Conservation (phyloP, 2,113 vertebrate species). For the Tympanuchus pallidicinctus region DNA sequence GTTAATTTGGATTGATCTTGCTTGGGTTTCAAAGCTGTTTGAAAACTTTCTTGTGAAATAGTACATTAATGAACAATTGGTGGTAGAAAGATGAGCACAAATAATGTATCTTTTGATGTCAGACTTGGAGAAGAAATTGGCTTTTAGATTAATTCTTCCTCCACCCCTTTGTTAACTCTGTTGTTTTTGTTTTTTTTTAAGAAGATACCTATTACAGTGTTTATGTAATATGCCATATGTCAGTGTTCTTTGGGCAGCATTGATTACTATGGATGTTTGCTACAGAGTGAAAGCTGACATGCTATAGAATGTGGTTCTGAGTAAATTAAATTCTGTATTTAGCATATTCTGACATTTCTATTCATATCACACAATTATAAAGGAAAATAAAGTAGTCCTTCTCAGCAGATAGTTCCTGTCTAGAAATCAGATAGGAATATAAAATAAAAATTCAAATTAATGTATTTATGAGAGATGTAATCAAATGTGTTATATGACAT, state of each 20-base stretch:
- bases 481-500: neutral
- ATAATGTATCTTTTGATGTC: neutral
- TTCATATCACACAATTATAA: neutral
- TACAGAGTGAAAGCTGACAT: neutral
- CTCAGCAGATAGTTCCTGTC: neutral
- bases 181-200: rapidly evolving
- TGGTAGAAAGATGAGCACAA: neutral
- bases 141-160: neutral
- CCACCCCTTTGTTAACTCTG: neutral
- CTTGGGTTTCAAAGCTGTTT: neutral
- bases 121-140: neutral
- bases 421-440: neutral
- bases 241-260: neutral
- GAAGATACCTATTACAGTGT: neutral
- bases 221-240: neutral
- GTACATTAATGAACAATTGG: neutral
- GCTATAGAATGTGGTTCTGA: neutral
- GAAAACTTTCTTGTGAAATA: neutral
- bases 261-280: neutral
- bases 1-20: neutral
- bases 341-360: neutral
- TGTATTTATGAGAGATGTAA: neutral
- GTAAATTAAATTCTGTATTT: neutral
- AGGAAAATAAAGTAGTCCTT: neutral
- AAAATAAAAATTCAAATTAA: neutral